phyloP scores from a whole-genome alignment of 2,113 vertebrate genomes.

The Rhadina sibilatrix region DNA sequence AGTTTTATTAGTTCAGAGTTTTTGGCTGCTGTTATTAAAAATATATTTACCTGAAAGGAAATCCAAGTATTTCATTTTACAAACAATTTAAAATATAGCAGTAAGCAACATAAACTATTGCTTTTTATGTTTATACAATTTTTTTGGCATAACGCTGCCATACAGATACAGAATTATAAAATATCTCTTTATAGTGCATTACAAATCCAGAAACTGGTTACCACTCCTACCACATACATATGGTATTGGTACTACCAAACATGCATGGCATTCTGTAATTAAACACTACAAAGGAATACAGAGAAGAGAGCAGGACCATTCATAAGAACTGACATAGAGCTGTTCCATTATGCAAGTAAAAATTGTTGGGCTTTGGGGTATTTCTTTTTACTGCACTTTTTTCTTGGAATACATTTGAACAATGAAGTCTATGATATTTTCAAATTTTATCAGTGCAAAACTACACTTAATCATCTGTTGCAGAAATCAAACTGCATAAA shows the following conservation, averaged over 20 bases:
- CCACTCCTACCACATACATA: slow-evolving; percentile 72
- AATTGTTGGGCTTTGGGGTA: not conserved
- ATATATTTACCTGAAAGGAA: slow-evolving; percentile 72
- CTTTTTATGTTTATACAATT: slow-evolving; percentile 64
- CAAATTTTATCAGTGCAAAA: not conserved
- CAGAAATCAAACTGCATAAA: not conserved
- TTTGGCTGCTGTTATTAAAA: slow-evolving; percentile 70
- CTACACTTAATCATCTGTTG: not conserved
- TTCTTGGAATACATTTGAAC: slow-evolving; percentile 18
- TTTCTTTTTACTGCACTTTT: not conserved
- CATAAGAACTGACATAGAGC: not conserved
- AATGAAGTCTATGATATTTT: not conserved
- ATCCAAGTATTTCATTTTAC: slow-evolving; percentile 65
- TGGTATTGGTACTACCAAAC: slow-evolving; percentile 68
- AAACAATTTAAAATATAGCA: slow-evolving; percentile 74
- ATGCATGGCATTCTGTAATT: slow-evolving; percentile 54
- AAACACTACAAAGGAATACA: slow-evolving; percentile 30
- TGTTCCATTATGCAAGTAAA: not conserved
- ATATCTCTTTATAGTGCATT: slow-evolving; percentile 67
- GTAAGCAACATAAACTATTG: slow-evolving; percentile 73
- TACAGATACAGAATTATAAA: slow-evolving; percentile 77
- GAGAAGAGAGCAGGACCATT: slow-evolving; percentile 27
- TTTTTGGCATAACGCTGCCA: slow-evolving; percentile 70
- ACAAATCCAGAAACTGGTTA: slow-evolving; percentile 77
- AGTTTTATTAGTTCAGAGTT: slow-evolving; percentile 60